These are phyloP conservation scores for Callosobruchus maculatus DNA, from an alignment of 2,888 invertebrate genomes.

Conservation along the genomic window DNA sequence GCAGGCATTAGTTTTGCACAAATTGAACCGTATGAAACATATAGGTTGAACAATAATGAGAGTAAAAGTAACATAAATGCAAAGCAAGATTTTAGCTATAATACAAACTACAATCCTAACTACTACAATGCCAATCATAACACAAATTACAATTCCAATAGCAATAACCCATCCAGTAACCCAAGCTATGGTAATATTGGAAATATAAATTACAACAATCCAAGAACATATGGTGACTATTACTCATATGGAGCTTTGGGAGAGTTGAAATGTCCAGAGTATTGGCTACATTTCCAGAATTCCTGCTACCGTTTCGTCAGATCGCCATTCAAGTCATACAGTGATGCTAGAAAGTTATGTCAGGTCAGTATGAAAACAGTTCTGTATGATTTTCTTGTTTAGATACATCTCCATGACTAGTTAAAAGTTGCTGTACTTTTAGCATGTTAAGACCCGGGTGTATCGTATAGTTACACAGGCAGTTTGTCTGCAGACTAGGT, in stretches of 20 bases:
- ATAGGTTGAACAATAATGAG: slow-evolving; percentile 11
- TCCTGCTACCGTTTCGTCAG: slow-evolving; percentile 89
- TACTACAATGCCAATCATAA: slow-evolving; percentile 13
- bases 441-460: no score
- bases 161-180: slow-evolving; percentile 13
- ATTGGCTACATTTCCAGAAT: slow-evolving; percentile 79
- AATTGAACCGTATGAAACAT: slow-evolving; percentile 18
- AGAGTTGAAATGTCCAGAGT: slow-evolving; percentile 67
- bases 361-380: slow-evolving; percentile 45
- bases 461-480: no score
- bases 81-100: slow-evolving; percentile 2
- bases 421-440: no score
- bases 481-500: no score
- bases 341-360: slow-evolving; percentile 80
- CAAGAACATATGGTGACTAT: slow-evolving; percentile 17
- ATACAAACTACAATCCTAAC: slow-evolving; percentile 10
- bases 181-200: neutral
- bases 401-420: no score
- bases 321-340: slow-evolving; percentile 75
- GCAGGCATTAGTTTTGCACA: slow-evolving; percentile 12
- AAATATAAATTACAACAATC: slow-evolving; percentile 17
- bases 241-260: slow-evolving; percentile 34
- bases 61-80: neutral
- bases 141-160: slow-evolving; percentile 15
- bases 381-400: no score